Evolutionary conservation across 2,113 vertebrate genomes (phyloP).

Genomic region (Lepus americanus): DNA sequence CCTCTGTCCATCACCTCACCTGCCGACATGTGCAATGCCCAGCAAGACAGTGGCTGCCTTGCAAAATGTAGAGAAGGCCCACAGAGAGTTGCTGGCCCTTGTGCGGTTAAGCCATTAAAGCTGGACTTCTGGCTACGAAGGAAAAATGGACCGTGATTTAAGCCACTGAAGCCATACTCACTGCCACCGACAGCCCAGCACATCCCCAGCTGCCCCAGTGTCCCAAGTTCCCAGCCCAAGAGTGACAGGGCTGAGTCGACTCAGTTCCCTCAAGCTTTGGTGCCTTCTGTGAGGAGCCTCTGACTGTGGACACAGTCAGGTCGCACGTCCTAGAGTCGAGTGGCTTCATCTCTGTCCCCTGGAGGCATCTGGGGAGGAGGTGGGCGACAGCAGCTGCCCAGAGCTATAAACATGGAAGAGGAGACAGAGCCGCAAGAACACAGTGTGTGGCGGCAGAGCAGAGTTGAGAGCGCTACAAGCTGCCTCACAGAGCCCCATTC

Average conservation of each 20-base stretch:
- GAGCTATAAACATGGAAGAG: neutral
- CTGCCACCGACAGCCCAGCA: neutral
- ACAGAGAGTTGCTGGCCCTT: neutral
- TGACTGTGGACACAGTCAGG: neutral
- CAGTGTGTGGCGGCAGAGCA: neutral
- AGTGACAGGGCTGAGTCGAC: neutral
- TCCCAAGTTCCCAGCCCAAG: neutral
- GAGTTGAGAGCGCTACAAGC: neutral
- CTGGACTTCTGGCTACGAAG: neutral
- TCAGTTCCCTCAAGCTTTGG: fast-evolving
- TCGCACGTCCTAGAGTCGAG: neutral
- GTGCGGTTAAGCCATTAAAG: neutral
- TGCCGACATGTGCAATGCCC: too few relatives aligned
- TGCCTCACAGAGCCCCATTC: constrained; percentile 22
- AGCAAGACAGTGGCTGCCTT: fast-evolving
- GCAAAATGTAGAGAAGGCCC: neutral
- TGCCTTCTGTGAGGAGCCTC: neutral
- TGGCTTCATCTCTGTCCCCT: neutral
- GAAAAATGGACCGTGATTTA: neutral
- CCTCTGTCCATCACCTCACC: fast-evolving
- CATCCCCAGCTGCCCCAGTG: neutral
- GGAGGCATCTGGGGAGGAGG: neutral
- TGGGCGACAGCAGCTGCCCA: neutral
- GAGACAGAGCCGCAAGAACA: neutral
- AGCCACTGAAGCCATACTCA: neutral